Percentiles rank a stretch among this genome's conserved stretches.
These are phyloP conservation scores for Lagopus muta DNA, from an alignment of 2,113 vertebrate genomes.

Conservation along the genomic window DNA sequence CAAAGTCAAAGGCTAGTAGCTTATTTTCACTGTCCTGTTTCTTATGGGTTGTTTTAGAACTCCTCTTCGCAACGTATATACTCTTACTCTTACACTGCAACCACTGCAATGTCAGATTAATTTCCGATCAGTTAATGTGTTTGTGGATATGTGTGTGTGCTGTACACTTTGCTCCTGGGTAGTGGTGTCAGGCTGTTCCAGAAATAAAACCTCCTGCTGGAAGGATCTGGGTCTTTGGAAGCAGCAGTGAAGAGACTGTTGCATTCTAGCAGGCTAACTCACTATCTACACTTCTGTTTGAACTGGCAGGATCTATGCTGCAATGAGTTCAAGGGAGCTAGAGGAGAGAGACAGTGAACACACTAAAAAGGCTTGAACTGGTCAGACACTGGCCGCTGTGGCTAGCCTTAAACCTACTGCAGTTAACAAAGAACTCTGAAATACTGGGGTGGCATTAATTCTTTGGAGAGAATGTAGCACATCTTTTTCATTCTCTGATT, in stretches of 20 bases:
- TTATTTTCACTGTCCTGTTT: background rate
- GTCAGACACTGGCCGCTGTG: fast-evolving
- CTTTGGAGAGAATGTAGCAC: background rate
- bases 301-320: background rate
- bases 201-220: background rate
- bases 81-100: background rate
- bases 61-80: background rate
- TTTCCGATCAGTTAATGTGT: background rate
- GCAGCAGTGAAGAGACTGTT: background rate
- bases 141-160: background rate
- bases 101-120: background rate
- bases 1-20: background rate
- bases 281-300: background rate
- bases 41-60: background rate
- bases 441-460: background rate
- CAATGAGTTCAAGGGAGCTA: background rate
- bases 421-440: background rate
- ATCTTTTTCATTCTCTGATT: background rate
- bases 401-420: background rate
- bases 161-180: background rate
- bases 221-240: background rate
- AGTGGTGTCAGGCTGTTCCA: background rate
- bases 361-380: fast-evolving
- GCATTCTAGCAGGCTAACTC: background rate
- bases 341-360: background rate